A percentile compares a stretch with the other conserved stretches of the same genome.
Conservation (phyloP, 2,113 vertebrate genomes). For the Dipodomys merriami region DNA sequence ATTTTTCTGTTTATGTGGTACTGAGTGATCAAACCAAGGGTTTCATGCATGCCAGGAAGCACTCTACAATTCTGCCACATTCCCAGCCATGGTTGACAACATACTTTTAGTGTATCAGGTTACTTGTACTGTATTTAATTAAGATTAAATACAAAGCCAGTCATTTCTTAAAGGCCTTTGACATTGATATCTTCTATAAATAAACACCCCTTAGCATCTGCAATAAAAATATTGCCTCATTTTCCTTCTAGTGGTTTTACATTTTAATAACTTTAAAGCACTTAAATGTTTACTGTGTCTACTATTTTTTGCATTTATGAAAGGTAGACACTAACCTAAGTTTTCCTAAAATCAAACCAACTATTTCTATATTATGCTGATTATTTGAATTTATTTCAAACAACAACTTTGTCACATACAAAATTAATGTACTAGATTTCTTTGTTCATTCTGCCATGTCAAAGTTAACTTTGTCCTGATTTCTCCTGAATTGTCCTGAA, state of each 20-base stretch:
- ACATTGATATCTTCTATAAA: conserved; percentile 1
- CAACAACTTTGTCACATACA: conserved; percentile 2
- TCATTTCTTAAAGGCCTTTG: conserved; percentile 11
- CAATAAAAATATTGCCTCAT: not conserved
- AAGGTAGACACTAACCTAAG: conserved; percentile 16
- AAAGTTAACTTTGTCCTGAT: not conserved
- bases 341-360: conserved; percentile 45
- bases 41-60: too few species aligned
- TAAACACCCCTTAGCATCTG: not conserved
- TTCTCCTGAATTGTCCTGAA: too few species aligned
- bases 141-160: not conserved
- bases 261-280: conserved; percentile 25
- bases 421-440: not conserved
- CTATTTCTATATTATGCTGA: not conserved
- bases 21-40: too few species aligned
- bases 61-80: too few species aligned
- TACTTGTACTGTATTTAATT: not conserved
- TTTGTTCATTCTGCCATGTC: not conserved
- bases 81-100: too few species aligned
- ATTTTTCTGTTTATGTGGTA: too few species aligned
- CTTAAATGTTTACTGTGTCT: not conserved
- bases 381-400: conserved; percentile 28
- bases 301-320: conserved; percentile 51
- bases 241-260: conserved; percentile 45
- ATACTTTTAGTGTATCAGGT: conserved; percentile 92